Evolutionary conservation across 2,113 vertebrate species (phyloP).

Genomic region (Amblyornis subalaris): DNA sequence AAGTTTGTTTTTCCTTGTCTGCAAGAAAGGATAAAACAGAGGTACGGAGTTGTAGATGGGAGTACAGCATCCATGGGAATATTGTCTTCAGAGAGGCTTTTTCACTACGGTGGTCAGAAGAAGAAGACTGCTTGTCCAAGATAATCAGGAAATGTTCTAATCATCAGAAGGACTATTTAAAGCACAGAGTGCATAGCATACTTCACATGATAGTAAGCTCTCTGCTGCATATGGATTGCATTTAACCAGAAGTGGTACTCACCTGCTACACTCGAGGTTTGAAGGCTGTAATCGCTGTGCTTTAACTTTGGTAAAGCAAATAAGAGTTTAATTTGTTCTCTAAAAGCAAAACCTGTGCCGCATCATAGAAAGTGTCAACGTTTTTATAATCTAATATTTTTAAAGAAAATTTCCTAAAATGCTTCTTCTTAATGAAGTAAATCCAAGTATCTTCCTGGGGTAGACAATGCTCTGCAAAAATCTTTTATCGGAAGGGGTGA

Average conservation of each 20-base stretch:
- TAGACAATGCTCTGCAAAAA: background rate
- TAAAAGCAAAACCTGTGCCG: background rate
- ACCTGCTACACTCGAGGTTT: background rate
- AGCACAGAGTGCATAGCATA: background rate
- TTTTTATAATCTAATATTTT: background rate
- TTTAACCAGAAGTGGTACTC: background rate
- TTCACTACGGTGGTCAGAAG: background rate
- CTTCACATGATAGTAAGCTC: background rate
- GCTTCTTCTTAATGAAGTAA: background rate
- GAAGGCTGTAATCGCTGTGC: background rate
- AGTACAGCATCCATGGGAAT: background rate
- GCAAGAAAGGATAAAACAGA: background rate
- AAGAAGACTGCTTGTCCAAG: background rate
- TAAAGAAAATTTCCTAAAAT: background rate
- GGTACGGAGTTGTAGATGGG: background rate
- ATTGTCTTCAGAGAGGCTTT: background rate
- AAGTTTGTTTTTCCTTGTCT: background rate
- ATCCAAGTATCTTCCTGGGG: background rate
- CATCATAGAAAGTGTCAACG: background rate
- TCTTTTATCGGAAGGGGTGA: background rate
- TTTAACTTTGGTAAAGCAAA: background rate
- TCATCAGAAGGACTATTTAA: background rate
- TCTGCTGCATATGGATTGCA: background rate
- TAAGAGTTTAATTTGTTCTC: background rate
- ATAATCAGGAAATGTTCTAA: background rate